Percentiles rank a stretch among this genome's conserved stretches.
Evolutionary conservation across 2,888 invertebrate species (phyloP).

Genomic region (Ptychoptera albimana): DNA sequence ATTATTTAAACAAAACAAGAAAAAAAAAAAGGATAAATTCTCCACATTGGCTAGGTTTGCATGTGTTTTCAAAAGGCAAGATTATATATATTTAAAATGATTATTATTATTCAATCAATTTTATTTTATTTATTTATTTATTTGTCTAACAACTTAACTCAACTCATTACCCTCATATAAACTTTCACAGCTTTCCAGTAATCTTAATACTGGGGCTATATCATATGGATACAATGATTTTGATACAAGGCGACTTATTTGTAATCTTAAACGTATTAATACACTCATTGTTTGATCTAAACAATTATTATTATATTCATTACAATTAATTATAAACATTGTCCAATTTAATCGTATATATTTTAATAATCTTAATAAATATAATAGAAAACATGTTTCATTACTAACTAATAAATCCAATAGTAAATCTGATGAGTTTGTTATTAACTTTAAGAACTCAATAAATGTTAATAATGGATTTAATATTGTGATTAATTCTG

Average conservation of each 20-base stretch:
- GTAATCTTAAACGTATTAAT: slow-evolving; percentile 57
- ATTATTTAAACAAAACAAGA: too few relatives aligned
- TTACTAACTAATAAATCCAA: slow-evolving; percentile 77
- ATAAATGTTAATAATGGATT: slow-evolving; percentile 78
- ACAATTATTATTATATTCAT: slow-evolving; percentile 39
- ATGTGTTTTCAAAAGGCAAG: too few relatives aligned
- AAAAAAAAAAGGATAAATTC: too few relatives aligned
- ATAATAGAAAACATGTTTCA: slow-evolving; percentile 78
- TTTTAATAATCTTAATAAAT: slow-evolving; percentile 68
- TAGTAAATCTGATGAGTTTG: slow-evolving; percentile 63
- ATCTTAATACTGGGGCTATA: slow-evolving; percentile 69
- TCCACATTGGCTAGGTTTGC: too few relatives aligned
- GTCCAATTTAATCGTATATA: slow-evolving; percentile 72
- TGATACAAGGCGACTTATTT: slow-evolving; percentile 68
- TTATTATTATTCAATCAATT: too few relatives aligned
- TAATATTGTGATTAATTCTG: slow-evolving; percentile 63
- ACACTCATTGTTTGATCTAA: slow-evolving; percentile 74
- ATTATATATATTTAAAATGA: too few relatives aligned
- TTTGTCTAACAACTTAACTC: slow-evolving; percentile 40
- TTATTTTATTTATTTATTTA: neutral
- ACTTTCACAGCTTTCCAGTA: slow-evolving; percentile 70
- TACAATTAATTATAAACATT: slow-evolving; percentile 64
- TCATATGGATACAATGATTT: slow-evolving; percentile 78
- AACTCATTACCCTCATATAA: slow-evolving; percentile 72
- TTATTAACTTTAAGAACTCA: slow-evolving; percentile 69